Percentiles rank a stretch among this genome's conserved stretches.
Conservation (phyloP, 2,888 invertebrate species). For the Hemaris fuciformis region DNA sequence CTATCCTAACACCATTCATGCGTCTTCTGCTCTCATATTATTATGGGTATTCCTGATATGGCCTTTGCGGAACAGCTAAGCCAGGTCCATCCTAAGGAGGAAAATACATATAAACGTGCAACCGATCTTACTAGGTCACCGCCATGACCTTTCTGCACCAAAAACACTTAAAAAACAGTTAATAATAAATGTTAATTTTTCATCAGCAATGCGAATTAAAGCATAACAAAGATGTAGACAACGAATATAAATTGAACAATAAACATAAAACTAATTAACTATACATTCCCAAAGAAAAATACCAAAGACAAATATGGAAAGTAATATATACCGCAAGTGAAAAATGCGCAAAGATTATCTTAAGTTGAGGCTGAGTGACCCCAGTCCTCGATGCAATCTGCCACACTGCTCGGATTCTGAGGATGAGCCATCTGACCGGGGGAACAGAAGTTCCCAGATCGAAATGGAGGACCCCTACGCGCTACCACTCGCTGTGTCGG, state of each 20-base stretch:
- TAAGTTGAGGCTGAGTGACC: conserved; percentile 72
- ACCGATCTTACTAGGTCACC: too few species aligned
- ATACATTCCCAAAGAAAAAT: conserved; percentile 42
- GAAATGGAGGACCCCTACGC: conserved; percentile 46
- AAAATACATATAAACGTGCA: too few species aligned
- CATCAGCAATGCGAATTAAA: neutral
- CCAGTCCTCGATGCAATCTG: conserved; percentile 56
- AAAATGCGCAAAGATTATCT: conserved; percentile 74
- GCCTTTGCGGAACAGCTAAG: too few species aligned
- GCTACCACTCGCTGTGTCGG: conserved; percentile 49
- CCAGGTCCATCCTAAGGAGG: too few species aligned
- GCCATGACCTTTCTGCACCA: neutral
- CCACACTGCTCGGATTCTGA: conserved; percentile 73
- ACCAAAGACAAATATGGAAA: conserved; percentile 17
- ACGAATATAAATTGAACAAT: conserved; percentile 10
- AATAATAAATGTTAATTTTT: neutral
- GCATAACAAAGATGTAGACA: conserved; percentile 15
- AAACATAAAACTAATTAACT: conserved; percentile 22
- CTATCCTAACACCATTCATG: too few species aligned
- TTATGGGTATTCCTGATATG: too few species aligned
- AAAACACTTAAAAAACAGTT: neutral
- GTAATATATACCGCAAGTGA: conserved; percentile 12
- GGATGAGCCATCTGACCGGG: conserved; percentile 63
- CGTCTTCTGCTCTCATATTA: too few species aligned
- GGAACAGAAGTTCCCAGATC: conserved; percentile 48